Evolutionary conservation across 2,888 invertebrate species (phyloP).

Genomic region (Alitta virens): DNA sequence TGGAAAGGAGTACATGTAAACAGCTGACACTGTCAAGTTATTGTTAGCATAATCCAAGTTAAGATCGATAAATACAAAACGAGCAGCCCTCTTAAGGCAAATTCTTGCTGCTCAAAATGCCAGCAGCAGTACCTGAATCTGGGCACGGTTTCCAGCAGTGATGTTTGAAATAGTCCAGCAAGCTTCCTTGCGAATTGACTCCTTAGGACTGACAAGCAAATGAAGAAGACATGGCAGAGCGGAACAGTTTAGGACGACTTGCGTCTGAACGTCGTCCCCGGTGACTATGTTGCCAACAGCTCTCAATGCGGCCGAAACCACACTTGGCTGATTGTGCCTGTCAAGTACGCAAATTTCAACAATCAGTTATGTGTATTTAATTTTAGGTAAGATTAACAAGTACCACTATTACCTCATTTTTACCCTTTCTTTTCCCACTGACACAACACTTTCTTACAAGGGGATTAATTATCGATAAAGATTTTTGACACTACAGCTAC

Average conservation of each 20-base stretch:
- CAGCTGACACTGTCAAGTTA: too few species aligned
- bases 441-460: not conserved
- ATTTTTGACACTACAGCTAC: too few species aligned
- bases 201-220: slow-evolving; percentile 70
- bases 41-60: too few species aligned
- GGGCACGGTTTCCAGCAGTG: slow-evolving; percentile 90
- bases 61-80: too few species aligned
- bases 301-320: slow-evolving; percentile 74
- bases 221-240: slow-evolving; percentile 81
- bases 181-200: slow-evolving; percentile 67
- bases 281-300: slow-evolving; percentile 99
- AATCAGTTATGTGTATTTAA: not conserved
- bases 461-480: too few species aligned
- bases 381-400: too few species aligned
- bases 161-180: slow-evolving; percentile 98
- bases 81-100: too few species aligned
- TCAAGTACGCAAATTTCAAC: not conserved
- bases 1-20: slow-evolving; percentile 1
- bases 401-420: too few species aligned
- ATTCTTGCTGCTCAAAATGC: too few species aligned
- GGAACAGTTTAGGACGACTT: slow-evolving; percentile 87
- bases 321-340: slow-evolving; percentile 53
- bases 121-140: slow-evolving; percentile 89
- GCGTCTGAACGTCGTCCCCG: slow-evolving; percentile 93
- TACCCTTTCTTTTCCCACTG: not conserved